Conservation (phyloP, 2,888 invertebrate genomes). For the Aspidiotus destructor region DNA sequence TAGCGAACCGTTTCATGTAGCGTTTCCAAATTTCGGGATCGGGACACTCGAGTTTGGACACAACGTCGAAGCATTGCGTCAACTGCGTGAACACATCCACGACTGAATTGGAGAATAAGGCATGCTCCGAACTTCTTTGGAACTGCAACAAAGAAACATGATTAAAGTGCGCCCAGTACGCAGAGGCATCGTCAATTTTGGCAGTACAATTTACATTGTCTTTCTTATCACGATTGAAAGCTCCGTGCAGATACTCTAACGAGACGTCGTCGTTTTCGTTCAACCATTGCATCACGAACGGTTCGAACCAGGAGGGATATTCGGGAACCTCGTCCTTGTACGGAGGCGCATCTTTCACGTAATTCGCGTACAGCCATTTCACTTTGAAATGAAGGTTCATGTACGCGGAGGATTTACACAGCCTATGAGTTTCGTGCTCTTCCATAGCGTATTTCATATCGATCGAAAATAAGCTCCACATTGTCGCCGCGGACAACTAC, state of each 20-base stretch:
- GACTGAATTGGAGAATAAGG: conserved; percentile 96
- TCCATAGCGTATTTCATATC: conserved; percentile 96
- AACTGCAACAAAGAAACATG: conserved; percentile 57
- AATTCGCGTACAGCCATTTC: conserved; percentile 96
- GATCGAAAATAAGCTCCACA: conserved; percentile 95
- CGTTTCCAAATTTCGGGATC: conserved; percentile 98
- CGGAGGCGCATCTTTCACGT: conserved; percentile 93
- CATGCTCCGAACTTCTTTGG: conserved; percentile 97
- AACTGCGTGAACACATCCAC: conserved; percentile 99
- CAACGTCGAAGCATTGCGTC: conserved; percentile 98
- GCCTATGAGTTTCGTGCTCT: conserved; percentile 90
- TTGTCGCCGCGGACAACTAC: conserved; percentile 89
- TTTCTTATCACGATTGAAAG: conserved; percentile 93
- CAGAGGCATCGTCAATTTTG: neutral
- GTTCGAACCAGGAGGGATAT: conserved; percentile 99
- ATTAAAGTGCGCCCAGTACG: neutral
- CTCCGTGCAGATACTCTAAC: conserved; percentile 95
- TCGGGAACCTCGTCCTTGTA: conserved; percentile 96
- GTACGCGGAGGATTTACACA: conserved; percentile 96
- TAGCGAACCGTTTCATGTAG: conserved; percentile 98
- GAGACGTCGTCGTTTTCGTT: conserved; percentile 99
- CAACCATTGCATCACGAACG: conserved; percentile 99
- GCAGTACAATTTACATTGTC: conserved; percentile 61
- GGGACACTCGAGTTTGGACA: conserved; percentile 96
- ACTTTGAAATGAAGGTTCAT: conserved; percentile 99